Evolutionary conservation across 2,888 invertebrate species (phyloP).

Genomic region (Rhamphomyia laevipes): DNA sequence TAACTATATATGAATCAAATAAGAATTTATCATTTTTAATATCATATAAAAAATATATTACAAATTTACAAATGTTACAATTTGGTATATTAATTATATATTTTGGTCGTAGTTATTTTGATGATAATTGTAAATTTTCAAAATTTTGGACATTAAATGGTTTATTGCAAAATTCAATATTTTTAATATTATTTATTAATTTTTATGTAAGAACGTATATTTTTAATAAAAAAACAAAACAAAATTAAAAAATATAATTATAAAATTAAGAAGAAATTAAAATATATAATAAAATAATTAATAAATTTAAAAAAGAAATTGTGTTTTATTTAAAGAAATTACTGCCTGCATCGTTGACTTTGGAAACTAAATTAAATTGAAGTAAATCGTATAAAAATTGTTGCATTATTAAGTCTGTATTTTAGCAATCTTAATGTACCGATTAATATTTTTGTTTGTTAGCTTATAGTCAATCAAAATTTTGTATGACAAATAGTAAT

Average conservation of each 20-base stretch:
- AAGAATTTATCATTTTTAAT: constrained; percentile 49
- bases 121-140: constrained; percentile 46
- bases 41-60: constrained; percentile 77
- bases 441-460: too few relatives aligned
- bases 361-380: too few relatives aligned
- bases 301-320: too few relatives aligned
- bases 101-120: constrained; percentile 39
- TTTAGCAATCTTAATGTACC: too few relatives aligned
- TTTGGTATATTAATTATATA: constrained; percentile 46
- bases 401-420: too few relatives aligned
- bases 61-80: constrained; percentile 65
- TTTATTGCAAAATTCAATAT: constrained; percentile 52
- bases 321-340: too few relatives aligned
- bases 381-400: too few relatives aligned
- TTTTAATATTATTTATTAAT: constrained; percentile 52
- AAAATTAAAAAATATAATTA: too few relatives aligned
- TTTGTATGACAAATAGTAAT: too few relatives aligned
- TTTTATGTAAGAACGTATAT: constrained; percentile 40
- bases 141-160: constrained; percentile 42
- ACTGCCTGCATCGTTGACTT: too few relatives aligned
- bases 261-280: neutral
- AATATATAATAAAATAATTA: neutral
- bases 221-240: neutral
- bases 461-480: too few relatives aligned
- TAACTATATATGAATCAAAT: constrained; percentile 58